These are phyloP conservation scores for Oreotragus oreotragus DNA, from an alignment of 2,113 vertebrate genomes.

Conservation along the genomic window DNA sequence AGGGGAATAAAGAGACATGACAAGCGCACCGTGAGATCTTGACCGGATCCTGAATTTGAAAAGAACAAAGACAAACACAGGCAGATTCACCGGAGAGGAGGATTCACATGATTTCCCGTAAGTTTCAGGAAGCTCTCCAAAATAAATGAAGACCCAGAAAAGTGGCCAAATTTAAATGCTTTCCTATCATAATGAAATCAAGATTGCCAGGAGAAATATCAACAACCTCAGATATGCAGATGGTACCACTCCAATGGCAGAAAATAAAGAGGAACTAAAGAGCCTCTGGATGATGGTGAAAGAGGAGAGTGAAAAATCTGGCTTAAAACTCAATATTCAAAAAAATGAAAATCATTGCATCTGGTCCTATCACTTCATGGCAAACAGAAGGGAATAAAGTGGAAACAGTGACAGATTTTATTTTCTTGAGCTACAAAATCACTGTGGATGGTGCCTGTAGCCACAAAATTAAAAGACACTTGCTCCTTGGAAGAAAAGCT, in stretches of 20 bases:
- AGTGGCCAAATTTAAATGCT: background rate
- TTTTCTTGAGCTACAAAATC: background rate
- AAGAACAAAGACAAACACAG: background rate
- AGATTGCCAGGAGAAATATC: background rate
- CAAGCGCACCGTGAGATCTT: background rate
- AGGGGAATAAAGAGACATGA: background rate
- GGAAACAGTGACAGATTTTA: background rate
- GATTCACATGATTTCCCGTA: background rate
- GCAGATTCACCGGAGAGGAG: background rate
- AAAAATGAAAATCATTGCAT: background rate
- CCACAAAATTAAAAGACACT: background rate
- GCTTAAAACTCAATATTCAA: background rate
- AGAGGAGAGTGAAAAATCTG: background rate
- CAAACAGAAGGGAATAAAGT: background rate
- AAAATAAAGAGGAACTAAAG: background rate
- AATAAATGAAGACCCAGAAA: background rate
- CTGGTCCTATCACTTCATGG: background rate
- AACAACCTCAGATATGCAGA: background rate
- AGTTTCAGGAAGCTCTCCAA: background rate
- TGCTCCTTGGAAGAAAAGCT: background rate
- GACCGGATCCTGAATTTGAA: background rate
- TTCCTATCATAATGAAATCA: background rate
- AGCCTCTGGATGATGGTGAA: background rate
- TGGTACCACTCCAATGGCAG: background rate
- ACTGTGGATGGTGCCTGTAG: background rate